These are phyloP conservation scores for Laspeyria flexula DNA, from an alignment of 2,888 invertebrate genomes.

Conservation along the genomic window DNA sequence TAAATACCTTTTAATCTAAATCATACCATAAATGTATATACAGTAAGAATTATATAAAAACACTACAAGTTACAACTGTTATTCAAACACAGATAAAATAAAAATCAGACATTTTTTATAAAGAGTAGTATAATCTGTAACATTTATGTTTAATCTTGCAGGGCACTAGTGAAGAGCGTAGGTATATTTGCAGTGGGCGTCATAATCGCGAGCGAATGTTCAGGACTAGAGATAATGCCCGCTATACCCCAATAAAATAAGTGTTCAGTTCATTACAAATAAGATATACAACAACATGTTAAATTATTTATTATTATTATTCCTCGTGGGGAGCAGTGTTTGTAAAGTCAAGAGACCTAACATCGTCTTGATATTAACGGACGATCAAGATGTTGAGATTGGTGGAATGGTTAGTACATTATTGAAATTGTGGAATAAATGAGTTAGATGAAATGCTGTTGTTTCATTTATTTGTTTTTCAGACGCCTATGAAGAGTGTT, in stretches of 20 bases:
- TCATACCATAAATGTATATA: too few species aligned
- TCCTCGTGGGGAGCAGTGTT: slow-evolving; percentile 48
- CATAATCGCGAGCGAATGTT: slow-evolving; percentile 91
- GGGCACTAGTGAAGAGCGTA: slow-evolving; percentile 93
- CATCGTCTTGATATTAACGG: slow-evolving; percentile 92
- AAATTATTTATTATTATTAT: slow-evolving; percentile 69
- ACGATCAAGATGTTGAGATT: slow-evolving; percentile 94
- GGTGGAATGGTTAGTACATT: slow-evolving; percentile 89
- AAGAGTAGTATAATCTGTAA: slow-evolving; percentile 7
- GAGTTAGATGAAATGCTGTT: slow-evolving; percentile 51
- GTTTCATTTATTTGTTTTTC: slow-evolving; percentile 72
- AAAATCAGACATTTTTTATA: too few species aligned
- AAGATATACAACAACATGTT: slow-evolving; percentile 72
- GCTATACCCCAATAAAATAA: slow-evolving; percentile 76
- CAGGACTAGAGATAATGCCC: slow-evolving; percentile 91
- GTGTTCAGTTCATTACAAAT: slow-evolving; percentile 38
- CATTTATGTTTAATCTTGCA: slow-evolving; percentile 78
- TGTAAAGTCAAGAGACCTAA: slow-evolving; percentile 84
- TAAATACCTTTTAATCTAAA: too few species aligned
- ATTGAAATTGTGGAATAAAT: slow-evolving; percentile 63
- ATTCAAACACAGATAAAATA: too few species aligned
- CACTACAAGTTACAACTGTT: too few species aligned
- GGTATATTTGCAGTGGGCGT: slow-evolving; percentile 92
- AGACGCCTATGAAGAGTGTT: slow-evolving; percentile 90
- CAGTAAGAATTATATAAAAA: too few species aligned